Conservation (phyloP, 1,140 invertebrate species). For the Theocolax elegans region DNA sequence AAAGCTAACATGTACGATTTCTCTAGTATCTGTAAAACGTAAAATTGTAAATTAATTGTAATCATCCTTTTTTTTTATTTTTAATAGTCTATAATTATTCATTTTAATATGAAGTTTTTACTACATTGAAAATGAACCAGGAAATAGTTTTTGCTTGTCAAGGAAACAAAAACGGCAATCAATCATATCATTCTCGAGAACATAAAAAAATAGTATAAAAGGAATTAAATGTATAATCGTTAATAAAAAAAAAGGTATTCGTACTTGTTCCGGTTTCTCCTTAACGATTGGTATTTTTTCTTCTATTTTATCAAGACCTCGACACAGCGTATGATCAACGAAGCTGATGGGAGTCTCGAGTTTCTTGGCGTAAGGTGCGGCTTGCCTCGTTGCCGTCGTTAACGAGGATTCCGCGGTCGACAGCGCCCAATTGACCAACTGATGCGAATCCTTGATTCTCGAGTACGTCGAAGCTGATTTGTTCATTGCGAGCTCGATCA, state of each 20-base stretch:
- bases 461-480: constrained; percentile 70
- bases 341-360: constrained; percentile 73
- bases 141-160: too few relatives aligned
- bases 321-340: constrained; percentile 75
- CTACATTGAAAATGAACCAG: too few relatives aligned
- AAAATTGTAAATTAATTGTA: not conserved
- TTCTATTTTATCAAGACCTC: constrained; percentile 75
- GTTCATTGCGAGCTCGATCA: constrained; percentile 68
- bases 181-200: too few relatives aligned
- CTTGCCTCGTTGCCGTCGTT: constrained; percentile 70
- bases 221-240: too few relatives aligned
- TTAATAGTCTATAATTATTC: too few relatives aligned
- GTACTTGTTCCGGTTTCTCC: constrained; percentile 70
- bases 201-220: too few relatives aligned
- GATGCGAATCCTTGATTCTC: constrained; percentile 68
- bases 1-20: constrained; percentile 64
- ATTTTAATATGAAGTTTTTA: too few relatives aligned
- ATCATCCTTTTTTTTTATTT: too few relatives aligned
- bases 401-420: constrained; percentile 76
- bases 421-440: constrained; percentile 74
- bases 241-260: too few relatives aligned
- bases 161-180: too few relatives aligned
- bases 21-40: constrained; percentile 53
- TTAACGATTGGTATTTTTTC: constrained; percentile 76
- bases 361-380: constrained; percentile 71